These are phyloP conservation scores for Magallana nippona DNA, from an alignment of 2,888 invertebrate species.

Conservation along the genomic window DNA sequence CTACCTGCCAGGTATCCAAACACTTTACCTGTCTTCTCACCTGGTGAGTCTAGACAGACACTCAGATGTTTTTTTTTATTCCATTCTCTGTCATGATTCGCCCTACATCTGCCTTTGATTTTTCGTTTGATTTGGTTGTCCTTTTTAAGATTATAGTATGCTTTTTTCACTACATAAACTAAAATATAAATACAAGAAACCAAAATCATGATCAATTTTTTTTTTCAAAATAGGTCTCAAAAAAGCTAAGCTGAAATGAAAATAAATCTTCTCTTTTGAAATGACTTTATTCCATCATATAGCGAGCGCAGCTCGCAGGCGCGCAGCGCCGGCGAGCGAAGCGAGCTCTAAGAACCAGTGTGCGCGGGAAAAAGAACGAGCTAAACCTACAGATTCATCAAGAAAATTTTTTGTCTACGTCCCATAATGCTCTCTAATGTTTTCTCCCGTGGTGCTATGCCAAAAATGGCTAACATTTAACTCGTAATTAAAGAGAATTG, in stretches of 20 bases:
- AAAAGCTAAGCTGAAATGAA: neutral
- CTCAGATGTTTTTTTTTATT: constrained; percentile 58
- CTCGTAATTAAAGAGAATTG: too few relatives aligned
- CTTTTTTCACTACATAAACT: constrained; percentile 72
- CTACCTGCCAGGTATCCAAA: too few relatives aligned
- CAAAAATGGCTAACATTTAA: too few relatives aligned
- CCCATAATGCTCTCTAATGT: too few relatives aligned
- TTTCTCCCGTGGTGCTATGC: too few relatives aligned
- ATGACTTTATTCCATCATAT: constrained; percentile 76
- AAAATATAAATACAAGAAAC: neutral
- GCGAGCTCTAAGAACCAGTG: too few relatives aligned
- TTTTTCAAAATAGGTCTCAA: neutral
- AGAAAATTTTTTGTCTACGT: too few relatives aligned
- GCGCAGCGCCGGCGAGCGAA: too few relatives aligned
- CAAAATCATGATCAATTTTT: too few relatives aligned
- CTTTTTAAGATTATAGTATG: constrained; percentile 67
- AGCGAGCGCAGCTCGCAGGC: too few relatives aligned
- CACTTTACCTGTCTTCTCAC: neutral
- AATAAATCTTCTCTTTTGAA: constrained; percentile 65
- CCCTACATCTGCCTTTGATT: constrained; percentile 49
- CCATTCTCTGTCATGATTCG: constrained; percentile 56
- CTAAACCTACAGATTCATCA: too few relatives aligned
- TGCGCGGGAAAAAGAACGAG: too few relatives aligned
- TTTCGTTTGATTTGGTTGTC: constrained; percentile 39
- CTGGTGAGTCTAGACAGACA: constrained; percentile 59